Conservation (phyloP, 2,888 invertebrate genomes). For the Gortyna flavago region DNA sequence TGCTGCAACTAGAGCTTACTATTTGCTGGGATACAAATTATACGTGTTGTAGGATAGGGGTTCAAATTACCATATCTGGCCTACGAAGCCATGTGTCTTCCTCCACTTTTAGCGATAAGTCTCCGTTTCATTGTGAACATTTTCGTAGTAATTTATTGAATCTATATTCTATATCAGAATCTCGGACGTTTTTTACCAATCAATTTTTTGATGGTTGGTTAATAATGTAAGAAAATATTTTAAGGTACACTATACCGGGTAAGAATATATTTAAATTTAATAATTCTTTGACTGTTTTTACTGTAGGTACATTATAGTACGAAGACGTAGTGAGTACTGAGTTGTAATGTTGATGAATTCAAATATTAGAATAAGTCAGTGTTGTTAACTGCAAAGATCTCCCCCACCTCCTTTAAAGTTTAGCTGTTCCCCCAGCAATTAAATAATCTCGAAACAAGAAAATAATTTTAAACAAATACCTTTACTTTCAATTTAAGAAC, state of each 20-base stretch:
- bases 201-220: constrained; percentile 22
- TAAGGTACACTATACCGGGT: constrained; percentile 25
- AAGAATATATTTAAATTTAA: constrained; percentile 10
- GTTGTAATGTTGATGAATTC: neutral
- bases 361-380: neutral
- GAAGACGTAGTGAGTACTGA: constrained; percentile 3
- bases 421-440: neutral
- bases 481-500: neutral
- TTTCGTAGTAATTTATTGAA: neutral
- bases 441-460: neutral
- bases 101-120: neutral
- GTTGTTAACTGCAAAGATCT: neutral
- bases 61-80: neutral
- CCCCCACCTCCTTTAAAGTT: neutral
- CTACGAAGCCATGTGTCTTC: constrained; percentile 30
- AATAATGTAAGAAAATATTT: constrained; percentile 31
- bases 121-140: neutral
- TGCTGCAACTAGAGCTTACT: constrained; percentile 18
- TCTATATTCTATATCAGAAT: constrained; percentile 37
- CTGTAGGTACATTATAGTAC: constrained; percentile 42
- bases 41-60: neutral
- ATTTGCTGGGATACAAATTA: neutral
- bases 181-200: constrained; percentile 25
- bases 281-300: constrained; percentile 28
- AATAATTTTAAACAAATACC: neutral